phyloP scores from a whole-genome alignment of 2,113 vertebrate genomes.

The Antechinus flavipes region DNA sequence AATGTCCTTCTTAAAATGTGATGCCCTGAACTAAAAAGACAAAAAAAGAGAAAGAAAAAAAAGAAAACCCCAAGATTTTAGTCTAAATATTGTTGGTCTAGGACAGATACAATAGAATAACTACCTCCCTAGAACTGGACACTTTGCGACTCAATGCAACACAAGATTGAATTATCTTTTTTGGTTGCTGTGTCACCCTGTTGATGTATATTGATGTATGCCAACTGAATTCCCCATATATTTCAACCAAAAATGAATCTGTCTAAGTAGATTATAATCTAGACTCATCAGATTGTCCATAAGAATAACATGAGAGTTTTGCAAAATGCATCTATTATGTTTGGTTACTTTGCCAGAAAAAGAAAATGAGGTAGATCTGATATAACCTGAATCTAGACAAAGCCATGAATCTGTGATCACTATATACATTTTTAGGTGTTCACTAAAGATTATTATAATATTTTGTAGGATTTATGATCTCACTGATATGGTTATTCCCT shows the following conservation, averaged over 20 bases:
- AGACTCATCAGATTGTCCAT: neutral
- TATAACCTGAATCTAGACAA: neutral
- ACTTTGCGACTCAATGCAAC: too few relatives aligned
- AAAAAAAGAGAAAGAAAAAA: too few relatives aligned
- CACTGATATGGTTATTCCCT: neutral
- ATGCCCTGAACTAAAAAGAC: too few relatives aligned
- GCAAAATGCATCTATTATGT: neutral
- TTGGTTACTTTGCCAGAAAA: neutral
- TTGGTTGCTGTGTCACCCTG: too few relatives aligned
- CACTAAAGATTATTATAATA: neutral
- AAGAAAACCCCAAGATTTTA: too few relatives aligned
- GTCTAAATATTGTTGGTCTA: too few relatives aligned
- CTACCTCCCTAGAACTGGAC: too few relatives aligned
- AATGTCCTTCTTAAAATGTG: too few relatives aligned
- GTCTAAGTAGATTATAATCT: neutral
- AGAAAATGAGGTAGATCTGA: neutral
- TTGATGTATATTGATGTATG: too few relatives aligned
- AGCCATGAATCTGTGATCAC: neutral
- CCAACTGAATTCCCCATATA: too few relatives aligned
- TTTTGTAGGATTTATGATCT: neutral
- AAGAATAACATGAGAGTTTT: neutral
- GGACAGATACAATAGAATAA: too few relatives aligned
- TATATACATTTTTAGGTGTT: neutral
- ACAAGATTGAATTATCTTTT: too few relatives aligned
- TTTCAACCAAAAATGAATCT: neutral